Evolutionary conservation across 2,797 vertebrate genomes (phyloP), one percentile per base, ranked within the genome.

Genomic region (Labroides dimidiatus): DNA sequence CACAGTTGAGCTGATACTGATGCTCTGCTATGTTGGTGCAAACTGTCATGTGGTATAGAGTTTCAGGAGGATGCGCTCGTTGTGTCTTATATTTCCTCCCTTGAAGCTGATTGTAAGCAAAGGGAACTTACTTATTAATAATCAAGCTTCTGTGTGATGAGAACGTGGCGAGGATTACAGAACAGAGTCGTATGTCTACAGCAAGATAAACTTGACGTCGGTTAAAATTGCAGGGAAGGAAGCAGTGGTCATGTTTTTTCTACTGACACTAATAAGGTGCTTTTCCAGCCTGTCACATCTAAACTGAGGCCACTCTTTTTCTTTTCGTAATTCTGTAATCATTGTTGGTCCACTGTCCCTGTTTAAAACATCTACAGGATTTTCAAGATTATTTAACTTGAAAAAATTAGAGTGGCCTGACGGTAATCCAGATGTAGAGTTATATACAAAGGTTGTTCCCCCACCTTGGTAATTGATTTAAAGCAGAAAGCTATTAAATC

Each of bases 171-270:
- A 17, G 44, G 27, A 64, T 47, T 36, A 2, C 14, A 42, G 68
- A 65, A 50, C 55, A 44, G 50, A 21, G 69, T 41, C 7, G n/a
- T 8, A n/a, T 11, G 7, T 19, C 64, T 24, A 64, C 44, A 23
- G 1, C 27, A 59, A 60, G 56, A 57, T 8, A 12, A 42, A 30
- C 72, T 49, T 63, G 55, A 41, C 68, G 65, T 64, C 64, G 52
- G 62, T 47, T 41, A 2, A 80, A 14, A 9, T 75, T 72, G 80
- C 49, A 77, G 64, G 64, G 61, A 80, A 83, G 73, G 81, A 84
- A 75, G 49, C 63, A 20, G 20, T 52, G 56, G 30, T 3, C 24
- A 6, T 27, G 24, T 73, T 6, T 37, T 62, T 16, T 61, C 53
- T 49, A 30, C 30, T 64, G 55, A 71, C 64, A 23, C 56, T 45